phyloP scores from a whole-genome alignment of 2,888 invertebrate genomes.

The Xestia sexstrigata region DNA sequence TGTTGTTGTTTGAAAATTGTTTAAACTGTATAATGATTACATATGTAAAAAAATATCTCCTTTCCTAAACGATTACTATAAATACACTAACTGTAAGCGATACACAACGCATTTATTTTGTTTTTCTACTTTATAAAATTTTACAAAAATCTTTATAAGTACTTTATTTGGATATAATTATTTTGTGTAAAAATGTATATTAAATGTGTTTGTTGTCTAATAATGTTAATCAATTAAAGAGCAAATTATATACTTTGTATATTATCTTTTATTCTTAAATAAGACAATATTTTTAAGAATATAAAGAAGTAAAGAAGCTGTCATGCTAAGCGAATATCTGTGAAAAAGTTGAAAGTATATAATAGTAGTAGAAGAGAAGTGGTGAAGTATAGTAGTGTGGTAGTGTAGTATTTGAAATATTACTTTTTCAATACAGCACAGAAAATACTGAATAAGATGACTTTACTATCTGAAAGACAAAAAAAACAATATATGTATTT shows the following conservation, averaged over 20 bases:
- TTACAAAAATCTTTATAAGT: conserved; percentile 36
- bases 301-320: neutral
- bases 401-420: neutral
- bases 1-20: neutral
- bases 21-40: too few species aligned
- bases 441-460: conserved; percentile 66
- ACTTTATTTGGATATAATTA: conserved; percentile 43
- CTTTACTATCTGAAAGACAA: conserved; percentile 64
- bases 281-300: neutral
- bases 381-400: too few species aligned
- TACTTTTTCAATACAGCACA: conserved; percentile 45
- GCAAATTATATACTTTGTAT: conserved; percentile 47
- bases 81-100: conserved; percentile 28
- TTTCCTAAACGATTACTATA: neutral
- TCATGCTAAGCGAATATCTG: neutral
- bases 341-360: neutral
- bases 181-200: conserved; percentile 47
- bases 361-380: too few species aligned
- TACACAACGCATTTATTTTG: conserved; percentile 56
- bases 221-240: conserved; percentile 56
- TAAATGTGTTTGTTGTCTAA: conserved; percentile 60
- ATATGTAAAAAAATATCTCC: neutral
- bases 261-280: conserved; percentile 38
- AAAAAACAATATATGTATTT: neutral
- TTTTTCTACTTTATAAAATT: conserved; percentile 18